A percentile compares a stretch with the other conserved stretches of the same genome.
These are phyloP conservation scores for Halcyon smyrnensis DNA, from an alignment of 2,797 vertebrate species.

Conservation along the genomic window DNA sequence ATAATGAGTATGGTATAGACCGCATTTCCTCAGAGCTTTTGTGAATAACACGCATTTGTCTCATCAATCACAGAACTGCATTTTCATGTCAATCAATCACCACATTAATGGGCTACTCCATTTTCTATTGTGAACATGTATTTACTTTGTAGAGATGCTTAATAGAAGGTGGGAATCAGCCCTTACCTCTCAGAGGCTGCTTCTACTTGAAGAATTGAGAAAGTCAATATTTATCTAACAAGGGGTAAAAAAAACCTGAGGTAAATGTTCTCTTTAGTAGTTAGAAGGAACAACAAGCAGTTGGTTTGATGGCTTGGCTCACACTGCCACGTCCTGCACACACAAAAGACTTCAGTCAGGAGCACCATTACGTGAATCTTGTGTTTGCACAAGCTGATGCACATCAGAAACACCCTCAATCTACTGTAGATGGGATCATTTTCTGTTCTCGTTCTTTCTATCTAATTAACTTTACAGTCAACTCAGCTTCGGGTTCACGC, in stretches of 20 bases:
- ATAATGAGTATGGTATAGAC: background rate
- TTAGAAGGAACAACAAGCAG: background rate
- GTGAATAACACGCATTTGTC: background rate
- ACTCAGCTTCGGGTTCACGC: background rate
- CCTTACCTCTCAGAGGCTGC: background rate
- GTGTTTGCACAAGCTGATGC: background rate
- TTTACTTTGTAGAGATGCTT: background rate
- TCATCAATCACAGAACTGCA: background rate
- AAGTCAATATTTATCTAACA: conserved; percentile 31
- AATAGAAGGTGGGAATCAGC: background rate
- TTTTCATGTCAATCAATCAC: background rate
- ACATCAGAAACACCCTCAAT: background rate
- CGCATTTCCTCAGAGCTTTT: background rate
- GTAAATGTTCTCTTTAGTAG: background rate
- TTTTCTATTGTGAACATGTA: background rate
- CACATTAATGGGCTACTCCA: background rate
- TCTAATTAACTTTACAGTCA: background rate
- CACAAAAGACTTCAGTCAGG: background rate
- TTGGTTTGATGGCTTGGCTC: background rate
- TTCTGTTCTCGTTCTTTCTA: background rate
- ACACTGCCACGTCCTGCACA: accelerated
- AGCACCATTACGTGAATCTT: accelerated
- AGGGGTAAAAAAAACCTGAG: background rate
- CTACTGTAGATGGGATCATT: background rate
- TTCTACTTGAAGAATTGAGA: background rate